phyloP scores from a whole-genome alignment of 1,140 invertebrate species.

The Microvelia longipes region DNA sequence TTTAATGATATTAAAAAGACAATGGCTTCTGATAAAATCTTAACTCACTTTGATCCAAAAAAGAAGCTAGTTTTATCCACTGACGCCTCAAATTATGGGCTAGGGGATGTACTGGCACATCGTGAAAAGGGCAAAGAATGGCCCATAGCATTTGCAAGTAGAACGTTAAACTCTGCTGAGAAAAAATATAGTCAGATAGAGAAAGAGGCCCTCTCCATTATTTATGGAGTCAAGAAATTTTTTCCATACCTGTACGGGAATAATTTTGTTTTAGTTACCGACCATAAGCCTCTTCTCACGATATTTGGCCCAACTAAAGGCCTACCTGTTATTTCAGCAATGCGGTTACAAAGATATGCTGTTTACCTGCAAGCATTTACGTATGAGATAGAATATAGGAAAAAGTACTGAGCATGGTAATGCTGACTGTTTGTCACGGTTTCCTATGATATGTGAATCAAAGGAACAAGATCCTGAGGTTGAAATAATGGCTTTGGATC shows the following conservation, averaged over 20 bases:
- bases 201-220: neutral
- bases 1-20: neutral
- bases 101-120: neutral
- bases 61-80: neutral
- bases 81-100: neutral
- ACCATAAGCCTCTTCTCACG: too few relatives aligned
- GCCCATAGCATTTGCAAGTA: neutral
- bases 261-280: neutral
- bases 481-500: neutral
- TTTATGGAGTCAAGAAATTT: neutral
- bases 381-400: neutral
- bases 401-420: neutral
- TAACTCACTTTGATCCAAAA: neutral
- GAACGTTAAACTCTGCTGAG: neutral
- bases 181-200: neutral
- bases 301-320: too few relatives aligned
- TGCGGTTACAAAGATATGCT: neutral
- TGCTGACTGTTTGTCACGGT: neutral
- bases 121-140: neutral
- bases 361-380: neutral
- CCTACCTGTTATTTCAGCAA: too few relatives aligned
- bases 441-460: neutral
- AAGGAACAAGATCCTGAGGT: neutral
- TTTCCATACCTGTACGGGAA: neutral
- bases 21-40: neutral